phyloP scores from a whole-genome alignment of 2,888 invertebrate genomes.

The Prosapia bicincta region DNA sequence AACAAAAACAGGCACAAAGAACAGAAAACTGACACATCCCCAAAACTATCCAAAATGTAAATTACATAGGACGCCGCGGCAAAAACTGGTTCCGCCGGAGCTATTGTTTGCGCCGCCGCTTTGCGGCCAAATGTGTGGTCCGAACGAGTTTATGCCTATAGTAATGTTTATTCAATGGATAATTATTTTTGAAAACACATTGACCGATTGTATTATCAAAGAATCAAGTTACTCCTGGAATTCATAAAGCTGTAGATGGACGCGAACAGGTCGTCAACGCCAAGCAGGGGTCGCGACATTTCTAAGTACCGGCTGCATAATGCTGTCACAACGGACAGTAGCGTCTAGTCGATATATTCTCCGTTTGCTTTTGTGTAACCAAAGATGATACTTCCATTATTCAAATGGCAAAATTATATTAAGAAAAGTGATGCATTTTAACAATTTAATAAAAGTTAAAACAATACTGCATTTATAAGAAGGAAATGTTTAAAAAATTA shows the following conservation, averaged over 20 bases:
- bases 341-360: no score
- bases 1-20: not conserved
- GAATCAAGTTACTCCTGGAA: not conserved
- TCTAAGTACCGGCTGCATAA: no score
- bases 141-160: not conserved
- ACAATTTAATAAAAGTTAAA: no score
- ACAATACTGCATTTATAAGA: no score
- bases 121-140: not conserved
- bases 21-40: not conserved
- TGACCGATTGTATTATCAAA: not conserved
- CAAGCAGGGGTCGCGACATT: not conserved
- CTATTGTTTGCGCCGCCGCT: not conserved
- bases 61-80: not conserved
- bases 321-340: no score
- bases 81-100: not conserved
- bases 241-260: no score
- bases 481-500: no score
- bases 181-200: not conserved
- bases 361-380: no score
- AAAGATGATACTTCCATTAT: no score
- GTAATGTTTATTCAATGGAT: not conserved
- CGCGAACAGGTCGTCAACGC: not conserved
- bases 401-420: no score
- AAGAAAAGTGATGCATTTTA: no score
- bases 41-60: not conserved